These are phyloP conservation scores for Allophyes oxyacanthae DNA, from an alignment of 2,888 invertebrate species.

Conservation along the genomic window DNA sequence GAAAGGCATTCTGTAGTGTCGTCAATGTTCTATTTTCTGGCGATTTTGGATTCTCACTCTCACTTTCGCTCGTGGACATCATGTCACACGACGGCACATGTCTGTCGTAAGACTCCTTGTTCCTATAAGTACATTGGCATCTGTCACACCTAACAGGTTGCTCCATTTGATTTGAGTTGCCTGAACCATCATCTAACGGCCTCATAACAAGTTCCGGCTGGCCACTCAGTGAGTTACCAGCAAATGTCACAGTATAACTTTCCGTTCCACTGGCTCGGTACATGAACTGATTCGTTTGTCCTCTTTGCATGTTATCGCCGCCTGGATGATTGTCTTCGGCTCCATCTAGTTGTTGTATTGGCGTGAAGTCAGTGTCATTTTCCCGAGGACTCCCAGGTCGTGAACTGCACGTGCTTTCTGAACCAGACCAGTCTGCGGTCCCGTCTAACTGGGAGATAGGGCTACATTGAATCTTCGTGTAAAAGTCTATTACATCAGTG, in stretches of 20 bases:
- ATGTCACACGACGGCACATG: slow-evolving; percentile 94
- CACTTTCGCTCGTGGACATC: slow-evolving; percentile 94
- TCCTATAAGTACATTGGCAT: slow-evolving; percentile 96
- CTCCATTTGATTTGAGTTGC: slow-evolving; percentile 87
- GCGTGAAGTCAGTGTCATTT: slow-evolving; percentile 76
- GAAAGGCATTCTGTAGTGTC: slow-evolving; percentile 86
- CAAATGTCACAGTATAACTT: slow-evolving; percentile 86
- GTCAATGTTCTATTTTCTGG: slow-evolving; percentile 87
- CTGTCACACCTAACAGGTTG: slow-evolving; percentile 95
- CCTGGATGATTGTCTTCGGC: slow-evolving; percentile 90
- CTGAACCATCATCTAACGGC: slow-evolving; percentile 78
- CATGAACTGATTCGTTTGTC: slow-evolving; percentile 80
- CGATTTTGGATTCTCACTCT: slow-evolving; percentile 91
- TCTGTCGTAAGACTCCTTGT: slow-evolving; percentile 94
- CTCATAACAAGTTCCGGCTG: slow-evolving; percentile 85
- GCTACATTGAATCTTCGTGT: slow-evolving; percentile 87
- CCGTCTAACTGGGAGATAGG: slow-evolving; percentile 92
- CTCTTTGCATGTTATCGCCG: slow-evolving; percentile 75
- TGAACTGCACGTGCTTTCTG: slow-evolving; percentile 84
- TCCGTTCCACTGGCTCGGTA: slow-evolving; percentile 86
- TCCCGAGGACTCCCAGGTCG: slow-evolving; percentile 82
- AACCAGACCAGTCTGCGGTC: slow-evolving; percentile 91
- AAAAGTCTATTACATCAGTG: slow-evolving; percentile 86
- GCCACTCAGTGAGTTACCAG: slow-evolving; percentile 86
- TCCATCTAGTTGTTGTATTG: slow-evolving; percentile 92